Evolutionary conservation across 2,113 vertebrate species (phyloP).

Genomic region (Rallus limicola): DNA sequence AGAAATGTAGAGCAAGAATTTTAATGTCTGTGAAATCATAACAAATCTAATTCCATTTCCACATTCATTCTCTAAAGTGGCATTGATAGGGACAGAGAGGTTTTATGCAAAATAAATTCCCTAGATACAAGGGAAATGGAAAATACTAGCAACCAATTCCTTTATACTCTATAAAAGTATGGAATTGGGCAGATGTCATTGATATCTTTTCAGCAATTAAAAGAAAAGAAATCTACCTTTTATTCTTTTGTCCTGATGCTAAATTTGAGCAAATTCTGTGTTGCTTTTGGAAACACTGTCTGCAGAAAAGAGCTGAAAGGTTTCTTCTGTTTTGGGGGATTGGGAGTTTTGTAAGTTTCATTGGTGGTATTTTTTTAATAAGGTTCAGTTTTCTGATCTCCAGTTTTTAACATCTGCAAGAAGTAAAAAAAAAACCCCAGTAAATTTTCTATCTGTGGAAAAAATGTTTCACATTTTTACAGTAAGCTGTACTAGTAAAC

Average conservation of each 20-base stretch:
- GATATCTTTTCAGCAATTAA: background rate
- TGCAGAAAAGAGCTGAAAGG: background rate
- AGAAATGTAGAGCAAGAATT: background rate
- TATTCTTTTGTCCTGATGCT: background rate
- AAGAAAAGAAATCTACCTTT: background rate
- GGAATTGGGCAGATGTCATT: background rate
- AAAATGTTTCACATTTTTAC: background rate
- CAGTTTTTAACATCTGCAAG: background rate
- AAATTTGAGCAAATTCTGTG: background rate
- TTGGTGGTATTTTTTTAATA: background rate
- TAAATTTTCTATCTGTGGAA: background rate
- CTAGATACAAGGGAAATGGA: background rate
- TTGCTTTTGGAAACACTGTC: background rate
- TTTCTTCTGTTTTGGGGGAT: background rate
- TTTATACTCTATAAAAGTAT: background rate
- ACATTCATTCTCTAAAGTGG: background rate
- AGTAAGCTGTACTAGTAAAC: background rate
- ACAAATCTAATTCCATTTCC: background rate
- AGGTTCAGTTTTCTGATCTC: background rate
- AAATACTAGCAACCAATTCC: background rate
- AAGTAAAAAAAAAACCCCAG: background rate
- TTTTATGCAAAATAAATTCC: background rate
- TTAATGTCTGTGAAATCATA: background rate
- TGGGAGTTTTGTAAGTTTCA: background rate
- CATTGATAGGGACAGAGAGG: fast-evolving